Evolutionary conservation across 2,888 invertebrate genomes (phyloP), one percentile per base, ranked within the genome.

Genomic region (Pharmacophagus antenor): DNA sequence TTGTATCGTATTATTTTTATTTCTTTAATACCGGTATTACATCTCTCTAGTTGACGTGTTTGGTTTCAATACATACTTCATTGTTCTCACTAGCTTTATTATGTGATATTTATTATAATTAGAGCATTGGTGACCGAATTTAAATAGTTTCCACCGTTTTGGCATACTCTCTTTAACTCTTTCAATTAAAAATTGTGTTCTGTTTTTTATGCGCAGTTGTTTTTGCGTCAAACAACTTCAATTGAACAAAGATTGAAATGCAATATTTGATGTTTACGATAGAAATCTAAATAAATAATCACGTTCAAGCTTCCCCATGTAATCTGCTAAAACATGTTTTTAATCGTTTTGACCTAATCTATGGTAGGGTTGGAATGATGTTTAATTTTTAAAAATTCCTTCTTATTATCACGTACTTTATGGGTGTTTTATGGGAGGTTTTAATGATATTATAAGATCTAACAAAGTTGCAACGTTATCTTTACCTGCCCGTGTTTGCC

Each of bases 21-120:
- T 42, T 27, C 20, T 10, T 31, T n/a, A 47, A 55, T 55, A 44
- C 27, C 21, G 27, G 31, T n/a, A 10, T n/a, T 47, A 15, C 17
- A 31, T 55, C 27, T 44, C 23, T 27, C 27, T n/a, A 37, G 22
- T n/a, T 17, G 21, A 17, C 18, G 31, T 37, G 42, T 17, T 25
- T 25, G 20, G 49, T 42, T 56, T 56, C 25, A 23, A 25, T 27
- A 49, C 25, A 49, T 21, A 18, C 20, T 23, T 49, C 41, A 56
- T 49, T 56, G 25, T 49, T 49, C 21, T 44, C 44, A 50, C n/a
- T 20, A 27, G 44, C 31, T 44, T 50, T 57, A 57, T 44, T 25
- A 42, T 17, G 44, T 27, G 44, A 44, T 8, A 15, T 37, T 15
- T 37, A 37, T 37, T 15, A 37, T 37, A 37, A 4, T 37, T n/a